Evolutionary conservation across 2,113 vertebrate genomes (phyloP), one percentile per base, ranked within the genome.

Genomic region (Beaufortia kweichowensis): DNA sequence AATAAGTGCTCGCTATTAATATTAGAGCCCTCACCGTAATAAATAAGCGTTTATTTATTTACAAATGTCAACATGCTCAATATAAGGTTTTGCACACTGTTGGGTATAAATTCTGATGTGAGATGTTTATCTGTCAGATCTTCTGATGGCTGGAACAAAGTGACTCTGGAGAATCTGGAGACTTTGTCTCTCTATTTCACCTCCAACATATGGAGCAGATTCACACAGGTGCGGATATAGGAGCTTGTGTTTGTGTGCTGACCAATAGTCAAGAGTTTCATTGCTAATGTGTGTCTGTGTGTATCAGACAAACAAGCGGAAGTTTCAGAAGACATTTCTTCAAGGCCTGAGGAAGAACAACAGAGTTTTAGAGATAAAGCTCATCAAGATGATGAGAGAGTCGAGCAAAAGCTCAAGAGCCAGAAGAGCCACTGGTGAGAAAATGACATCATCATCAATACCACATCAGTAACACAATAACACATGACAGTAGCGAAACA

Each of bases 131-230:
- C 23, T 84, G 43, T 24, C 80, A 93, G 92, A 31, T n/a, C 28
- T 29, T 29, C 87, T 43, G 75, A 84, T 8, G 79, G 60, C 1
- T 93, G 92, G 92, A 70, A 48, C 5, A 0, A 0, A 4, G n/a
- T 77, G 31, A 93, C 90, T 15, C 86, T 92, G 77, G 15, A 2
- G 3, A 61, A 67, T 67, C 84, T 93, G 0, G 86, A 15, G 0
- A 64, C 60, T 21, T 70, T 93, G 15, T 84, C 89, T 2, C 81
- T 92, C 24, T 91, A 89, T 60, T 12, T 92, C 69, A 81, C 73
- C 6, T 74, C 75, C 6, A 62, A 7, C 41, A 88, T 93, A 82
- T 93, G 88, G 64, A 0, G 7, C 0, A 11, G 86, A 21, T 86
- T 92, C 71, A 6, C 82, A 55, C 81, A 29, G 72, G 92, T 93